Percentiles rank a stretch among this genome's conserved stretches.
phyloP scores from a whole-genome alignment of 2,113 vertebrate genomes.

The Pycnonotus jocosus region DNA sequence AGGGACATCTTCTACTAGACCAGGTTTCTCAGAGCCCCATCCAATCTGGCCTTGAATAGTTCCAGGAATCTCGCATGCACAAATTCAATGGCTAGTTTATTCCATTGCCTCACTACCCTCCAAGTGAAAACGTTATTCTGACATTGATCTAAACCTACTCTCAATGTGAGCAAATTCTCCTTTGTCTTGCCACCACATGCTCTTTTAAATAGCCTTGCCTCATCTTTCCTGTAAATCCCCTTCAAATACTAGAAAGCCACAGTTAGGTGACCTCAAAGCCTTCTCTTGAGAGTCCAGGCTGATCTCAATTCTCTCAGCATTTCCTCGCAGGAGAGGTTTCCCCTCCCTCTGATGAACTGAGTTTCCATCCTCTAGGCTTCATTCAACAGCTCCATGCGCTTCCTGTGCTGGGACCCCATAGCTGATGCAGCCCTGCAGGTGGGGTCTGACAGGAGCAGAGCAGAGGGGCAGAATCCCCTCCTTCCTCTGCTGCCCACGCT shows the following conservation, averaged over 20 bases:
- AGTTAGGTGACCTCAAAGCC: not conserved
- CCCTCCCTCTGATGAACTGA: not conserved
- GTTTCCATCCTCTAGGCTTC: not conserved
- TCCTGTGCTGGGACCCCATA: not conserved
- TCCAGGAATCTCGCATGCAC: not conserved
- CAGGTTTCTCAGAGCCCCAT: not conserved
- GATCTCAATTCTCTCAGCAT: not conserved
- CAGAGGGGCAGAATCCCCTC: not conserved
- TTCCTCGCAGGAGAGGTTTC: not conserved
- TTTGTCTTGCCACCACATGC: not conserved
- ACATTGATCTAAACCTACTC: not conserved
- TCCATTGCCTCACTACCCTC: not conserved
- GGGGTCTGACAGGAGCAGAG: not conserved
- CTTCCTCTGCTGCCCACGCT: not conserved
- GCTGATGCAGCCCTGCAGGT: not conserved
- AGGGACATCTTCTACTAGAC: not conserved
- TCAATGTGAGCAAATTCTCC: not conserved
- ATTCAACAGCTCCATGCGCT: fast-evolving
- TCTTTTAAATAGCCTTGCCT: not conserved
- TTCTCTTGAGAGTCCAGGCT: not conserved
- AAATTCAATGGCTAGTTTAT: not conserved
- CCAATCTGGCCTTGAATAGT: not conserved
- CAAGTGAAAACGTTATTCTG: not conserved
- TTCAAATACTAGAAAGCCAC: not conserved
- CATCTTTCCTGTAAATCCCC: not conserved